These are phyloP conservation scores for Idris sp. DNA, from an alignment of 1,140 invertebrate species.

Conservation along the genomic window DNA sequence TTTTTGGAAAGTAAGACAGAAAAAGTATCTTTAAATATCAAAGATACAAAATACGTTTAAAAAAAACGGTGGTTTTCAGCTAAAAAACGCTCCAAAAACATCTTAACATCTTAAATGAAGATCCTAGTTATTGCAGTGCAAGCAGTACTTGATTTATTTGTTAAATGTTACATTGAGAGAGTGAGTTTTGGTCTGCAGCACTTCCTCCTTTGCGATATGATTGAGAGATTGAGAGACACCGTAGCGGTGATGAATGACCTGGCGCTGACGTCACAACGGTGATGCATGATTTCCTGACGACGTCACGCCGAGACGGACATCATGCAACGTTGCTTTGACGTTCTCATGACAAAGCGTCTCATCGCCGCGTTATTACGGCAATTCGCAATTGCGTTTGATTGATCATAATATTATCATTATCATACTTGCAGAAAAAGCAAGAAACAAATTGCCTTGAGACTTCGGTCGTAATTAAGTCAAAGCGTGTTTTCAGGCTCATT, in stretches of 20 bases:
- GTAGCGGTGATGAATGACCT: conserved; percentile 49
- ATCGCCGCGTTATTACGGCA: conserved; percentile 26
- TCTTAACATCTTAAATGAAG: too few species aligned
- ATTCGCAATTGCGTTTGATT: conserved; percentile 37
- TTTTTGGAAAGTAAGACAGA: too few species aligned
- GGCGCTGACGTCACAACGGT: conserved; percentile 36
- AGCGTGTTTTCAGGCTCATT: conserved; percentile 46
- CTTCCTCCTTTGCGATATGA: conserved; percentile 14
- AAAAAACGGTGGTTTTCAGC: too few species aligned
- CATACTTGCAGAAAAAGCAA: conserved; percentile 1
- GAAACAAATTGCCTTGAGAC: conserved; percentile 35
- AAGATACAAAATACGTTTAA: too few species aligned
- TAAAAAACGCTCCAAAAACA: too few species aligned
- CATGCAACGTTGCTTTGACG: conserved; percentile 54
- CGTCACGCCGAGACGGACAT: conserved; percentile 48
- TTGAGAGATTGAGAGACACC: conserved; percentile 24
- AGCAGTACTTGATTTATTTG: too few species aligned
- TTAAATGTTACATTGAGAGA: too few species aligned
- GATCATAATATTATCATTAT: conserved; percentile 40
- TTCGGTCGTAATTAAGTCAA: conserved; percentile 49
- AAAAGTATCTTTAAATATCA: too few species aligned
- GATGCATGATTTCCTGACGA: conserved; percentile 58
- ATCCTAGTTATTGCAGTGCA: too few species aligned
- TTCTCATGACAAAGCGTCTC: conserved; percentile 49
- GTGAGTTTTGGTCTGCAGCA: too few species aligned